Evolutionary conservation across 2,888 invertebrate genomes (phyloP), one percentile per base, ranked within the genome.

Genomic region (Drosophila pseudotalamancana): DNA sequence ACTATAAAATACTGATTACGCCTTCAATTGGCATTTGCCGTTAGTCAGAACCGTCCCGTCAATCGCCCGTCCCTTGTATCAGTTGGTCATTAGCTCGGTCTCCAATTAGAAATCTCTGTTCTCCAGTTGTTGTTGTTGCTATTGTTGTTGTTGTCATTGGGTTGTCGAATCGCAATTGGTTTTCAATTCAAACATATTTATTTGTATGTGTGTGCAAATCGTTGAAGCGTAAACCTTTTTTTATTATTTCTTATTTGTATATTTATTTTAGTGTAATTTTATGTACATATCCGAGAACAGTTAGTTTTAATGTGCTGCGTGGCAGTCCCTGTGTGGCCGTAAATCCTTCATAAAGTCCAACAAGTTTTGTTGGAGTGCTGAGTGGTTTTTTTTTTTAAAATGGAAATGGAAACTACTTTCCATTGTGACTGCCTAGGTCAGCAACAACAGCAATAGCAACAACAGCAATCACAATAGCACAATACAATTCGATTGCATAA

Each of bases 371-470:
- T 14, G 23, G 9, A 31, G 35, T 25, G 29, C 35, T 19, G 11
- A 34, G 21, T 50, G 34, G 46, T 37, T 49, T n/a, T 6, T 40
- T n/a, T 6, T 40, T 55, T n/a, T 65, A 45, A 27, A 54, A 40
- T 85, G 78, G 65, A 81, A 74, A 74, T 82, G 56, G 51, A 53
- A 63, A 68, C 62, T 59, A 69, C 65, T 76, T 73, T 73, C 73
- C 48, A 73, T 51, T 43, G 32, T 35, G 9, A 16, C 23, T 23
- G 34, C 55, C 72, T 76, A 76, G 76, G 76, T 73, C 72, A 75
- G 48, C 54, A 53, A 46, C 31, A 59, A 23, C 11, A 29, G 3
- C 9, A 27, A 16, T 16, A 12, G 21, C 5, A 45, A 29, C 31
- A 34, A 34, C 25, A 23, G 5, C 12, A 14, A 2, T 40, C n/a